Conservation (phyloP, 2,888 invertebrate species). For the Nemotelus nigrinus region DNA sequence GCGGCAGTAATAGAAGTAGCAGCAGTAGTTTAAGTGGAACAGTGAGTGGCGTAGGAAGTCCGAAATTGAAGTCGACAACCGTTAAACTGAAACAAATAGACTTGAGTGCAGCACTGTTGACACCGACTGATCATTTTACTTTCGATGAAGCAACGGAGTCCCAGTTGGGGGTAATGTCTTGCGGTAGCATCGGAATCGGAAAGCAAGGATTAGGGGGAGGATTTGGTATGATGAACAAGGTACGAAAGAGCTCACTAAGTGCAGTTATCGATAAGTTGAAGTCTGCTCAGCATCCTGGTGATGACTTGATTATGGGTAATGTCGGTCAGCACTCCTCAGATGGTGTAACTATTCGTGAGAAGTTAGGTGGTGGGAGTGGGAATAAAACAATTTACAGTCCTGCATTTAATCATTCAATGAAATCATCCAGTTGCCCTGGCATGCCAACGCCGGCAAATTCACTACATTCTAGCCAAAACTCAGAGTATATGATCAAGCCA, state of each 20-base stretch:
- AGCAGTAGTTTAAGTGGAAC: slow-evolving; percentile 51
- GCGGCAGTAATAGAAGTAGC: slow-evolving; percentile 38
- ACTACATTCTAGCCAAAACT: slow-evolving; percentile 70
- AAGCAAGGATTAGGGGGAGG: not conserved
- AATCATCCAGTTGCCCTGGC: not conserved
- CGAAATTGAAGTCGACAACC: slow-evolving; percentile 73
- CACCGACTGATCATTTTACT: slow-evolving; percentile 31
- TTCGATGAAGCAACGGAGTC: slow-evolving; percentile 52
- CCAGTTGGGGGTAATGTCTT: slow-evolving; percentile 52
- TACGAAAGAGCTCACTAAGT: slow-evolving; percentile 80
- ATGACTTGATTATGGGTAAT: slow-evolving; percentile 46
- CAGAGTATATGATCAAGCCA: slow-evolving; percentile 89
- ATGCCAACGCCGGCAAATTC: not conserved
- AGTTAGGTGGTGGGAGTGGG: slow-evolving; percentile 63
- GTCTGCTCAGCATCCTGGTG: slow-evolving; percentile 69
- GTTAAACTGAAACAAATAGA: slow-evolving; percentile 77
- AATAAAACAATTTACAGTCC: not conserved
- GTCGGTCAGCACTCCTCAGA: not conserved
- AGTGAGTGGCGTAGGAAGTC: slow-evolving; percentile 66
- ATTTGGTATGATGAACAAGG: slow-evolving; percentile 58
- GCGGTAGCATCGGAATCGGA: not conserved
- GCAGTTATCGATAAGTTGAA: slow-evolving; percentile 89
- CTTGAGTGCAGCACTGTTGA: slow-evolving; percentile 65
- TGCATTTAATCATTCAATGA: slow-evolving; percentile 12
- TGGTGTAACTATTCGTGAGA: slow-evolving; percentile 2